These are phyloP conservation scores for Alouatta palliata DNA, from an alignment of 2,113 vertebrate genomes.

Conservation along the genomic window DNA sequence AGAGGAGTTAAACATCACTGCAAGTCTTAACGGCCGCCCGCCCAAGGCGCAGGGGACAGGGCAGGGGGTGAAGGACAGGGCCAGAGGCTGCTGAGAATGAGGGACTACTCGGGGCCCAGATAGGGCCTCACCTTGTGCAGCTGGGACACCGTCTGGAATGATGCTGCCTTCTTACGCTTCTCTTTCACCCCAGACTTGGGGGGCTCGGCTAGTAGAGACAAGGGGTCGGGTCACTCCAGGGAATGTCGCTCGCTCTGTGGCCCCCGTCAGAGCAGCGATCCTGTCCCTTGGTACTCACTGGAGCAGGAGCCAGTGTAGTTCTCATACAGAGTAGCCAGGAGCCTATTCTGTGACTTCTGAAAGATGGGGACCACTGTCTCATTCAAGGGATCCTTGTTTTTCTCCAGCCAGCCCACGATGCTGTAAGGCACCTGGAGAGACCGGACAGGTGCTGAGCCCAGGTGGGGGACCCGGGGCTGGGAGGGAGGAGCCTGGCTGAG, in stretches of 20 bases:
- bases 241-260: neutral
- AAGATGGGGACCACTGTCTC: slow-evolving; percentile 93
- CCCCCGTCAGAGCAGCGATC: neutral
- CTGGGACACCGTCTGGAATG: slow-evolving; percentile 95
- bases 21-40: slow-evolving; percentile 97
- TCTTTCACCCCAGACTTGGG: slow-evolving; percentile 87
- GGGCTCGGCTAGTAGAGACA: slow-evolving; percentile 80
- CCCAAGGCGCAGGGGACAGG: slow-evolving; percentile 76
- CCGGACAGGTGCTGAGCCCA: neutral
- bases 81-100: neutral
- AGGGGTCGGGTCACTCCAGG: neutral
- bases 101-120: accelerated
- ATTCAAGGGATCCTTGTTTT: slow-evolving; percentile 96
- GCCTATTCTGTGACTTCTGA: slow-evolving; percentile 94
- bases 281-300: slow-evolving; percentile 78
- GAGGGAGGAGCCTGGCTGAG: neutral
- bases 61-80: neutral
- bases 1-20: slow-evolving; percentile 99
- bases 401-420: slow-evolving; percentile 94
- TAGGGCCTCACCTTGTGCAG: slow-evolving; percentile 90
- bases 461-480: accelerated
- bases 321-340: slow-evolving; percentile 92
- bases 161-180: slow-evolving; percentile 93
- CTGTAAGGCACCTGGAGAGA: slow-evolving; percentile 93
- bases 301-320: slow-evolving; percentile 89